Evolutionary conservation across 2,113 vertebrate species (phyloP).

Genomic region (Catharus minimus): DNA sequence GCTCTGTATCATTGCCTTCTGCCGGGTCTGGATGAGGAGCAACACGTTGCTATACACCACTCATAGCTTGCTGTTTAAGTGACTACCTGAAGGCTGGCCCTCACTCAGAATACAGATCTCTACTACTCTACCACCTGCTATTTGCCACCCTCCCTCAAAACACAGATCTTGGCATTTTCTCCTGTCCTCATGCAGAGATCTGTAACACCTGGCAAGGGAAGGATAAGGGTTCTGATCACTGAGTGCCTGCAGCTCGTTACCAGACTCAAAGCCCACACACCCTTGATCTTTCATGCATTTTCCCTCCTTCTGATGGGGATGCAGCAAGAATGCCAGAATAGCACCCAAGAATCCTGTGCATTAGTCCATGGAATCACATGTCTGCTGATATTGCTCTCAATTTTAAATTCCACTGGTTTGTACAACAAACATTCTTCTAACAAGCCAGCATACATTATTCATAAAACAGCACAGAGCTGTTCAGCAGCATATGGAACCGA

Average conservation of each 20-base stretch:
- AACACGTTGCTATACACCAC: background rate
- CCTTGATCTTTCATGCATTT: accelerated
- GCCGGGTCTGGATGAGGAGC: background rate
- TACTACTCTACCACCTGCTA: background rate
- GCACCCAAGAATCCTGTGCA: background rate
- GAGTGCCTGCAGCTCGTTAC: background rate
- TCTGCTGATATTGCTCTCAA: background rate
- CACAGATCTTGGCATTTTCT: background rate
- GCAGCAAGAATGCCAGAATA: background rate
- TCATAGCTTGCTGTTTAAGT: background rate
- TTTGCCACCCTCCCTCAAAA: background rate
- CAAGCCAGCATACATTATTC: conserved; percentile 61
- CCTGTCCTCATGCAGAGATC: background rate
- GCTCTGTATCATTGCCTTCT: background rate
- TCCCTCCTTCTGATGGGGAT: background rate
- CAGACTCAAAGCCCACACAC: background rate
- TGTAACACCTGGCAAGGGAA: background rate
- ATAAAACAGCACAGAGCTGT: conserved; percentile 55
- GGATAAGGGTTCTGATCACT: background rate
- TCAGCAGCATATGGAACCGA: conserved; percentile 65
- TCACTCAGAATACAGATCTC: background rate
- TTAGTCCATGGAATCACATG: background rate
- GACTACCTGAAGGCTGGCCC: background rate
- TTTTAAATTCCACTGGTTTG: conserved; percentile 55
- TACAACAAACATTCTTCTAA: conserved; percentile 49